Conservation (phyloP, 92 coral and sea anemone species). For the Metridium senile region DNA sequence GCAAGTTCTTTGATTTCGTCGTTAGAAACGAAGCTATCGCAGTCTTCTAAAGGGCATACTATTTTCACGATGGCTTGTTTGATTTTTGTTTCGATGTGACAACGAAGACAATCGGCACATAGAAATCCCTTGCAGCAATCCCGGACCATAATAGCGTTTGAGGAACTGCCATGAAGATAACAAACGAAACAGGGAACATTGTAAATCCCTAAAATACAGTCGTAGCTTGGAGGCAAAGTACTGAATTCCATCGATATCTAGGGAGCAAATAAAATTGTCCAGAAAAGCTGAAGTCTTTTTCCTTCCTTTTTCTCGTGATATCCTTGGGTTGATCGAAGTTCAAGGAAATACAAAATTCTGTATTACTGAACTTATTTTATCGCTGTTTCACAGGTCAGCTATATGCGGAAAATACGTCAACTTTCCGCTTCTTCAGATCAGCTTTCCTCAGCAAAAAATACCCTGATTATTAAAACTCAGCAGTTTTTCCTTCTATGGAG, state of each 20-base stretch:
- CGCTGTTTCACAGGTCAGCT: background rate
- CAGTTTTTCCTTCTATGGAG: background rate
- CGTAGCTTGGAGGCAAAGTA: constrained; percentile 37
- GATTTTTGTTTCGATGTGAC: constrained; percentile 73
- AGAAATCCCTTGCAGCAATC: constrained; percentile 72
- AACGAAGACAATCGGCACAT: constrained; percentile 62
- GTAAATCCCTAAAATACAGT: constrained; percentile 42
- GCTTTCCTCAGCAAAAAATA: background rate
- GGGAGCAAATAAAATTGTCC: background rate
- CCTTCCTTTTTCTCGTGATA: background rate
- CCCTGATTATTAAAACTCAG: constrained; percentile 3
- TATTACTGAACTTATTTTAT: background rate
- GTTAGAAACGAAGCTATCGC: constrained; percentile 62
- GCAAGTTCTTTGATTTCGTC: constrained; percentile 58
- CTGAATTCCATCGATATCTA: constrained; percentile 15
- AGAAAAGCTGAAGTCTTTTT: background rate
- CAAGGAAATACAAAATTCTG: background rate
- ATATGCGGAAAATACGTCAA: constrained; percentile 12
- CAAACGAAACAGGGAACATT: constrained; percentile 75
- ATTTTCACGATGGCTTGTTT: constrained; percentile 73
- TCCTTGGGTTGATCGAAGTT: background rate
- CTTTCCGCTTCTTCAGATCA: constrained; percentile 26
- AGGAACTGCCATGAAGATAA: constrained; percentile 59
- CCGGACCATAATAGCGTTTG: constrained; percentile 58
- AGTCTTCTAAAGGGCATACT: constrained; percentile 78